Percentiles rank a stretch among this genome's conserved stretches.
Evolutionary conservation across 2,797 vertebrate species (phyloP).

Genomic region (Eremophila alpestris): DNA sequence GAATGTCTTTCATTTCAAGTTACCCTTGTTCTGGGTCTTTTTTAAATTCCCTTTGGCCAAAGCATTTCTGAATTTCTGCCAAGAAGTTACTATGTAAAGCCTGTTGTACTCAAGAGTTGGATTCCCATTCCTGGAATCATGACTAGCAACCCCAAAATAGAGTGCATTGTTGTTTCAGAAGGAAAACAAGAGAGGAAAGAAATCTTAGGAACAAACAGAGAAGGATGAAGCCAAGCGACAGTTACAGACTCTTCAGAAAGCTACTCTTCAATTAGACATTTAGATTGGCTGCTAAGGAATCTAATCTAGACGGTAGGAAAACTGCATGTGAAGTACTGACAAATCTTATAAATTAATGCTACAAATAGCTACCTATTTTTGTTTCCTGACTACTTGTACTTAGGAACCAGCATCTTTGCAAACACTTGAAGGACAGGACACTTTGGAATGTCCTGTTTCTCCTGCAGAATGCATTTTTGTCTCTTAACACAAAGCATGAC

Average conservation of each 20-base stretch:
- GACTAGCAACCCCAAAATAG: slow-evolving; percentile 74
- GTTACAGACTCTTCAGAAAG: slow-evolving; percentile 49
- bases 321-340: not conserved
- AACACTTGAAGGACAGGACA: not conserved
- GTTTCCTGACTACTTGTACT: slow-evolving; percentile 16
- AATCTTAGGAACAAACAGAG: slow-evolving; percentile 54
- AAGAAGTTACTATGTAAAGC: slow-evolving; percentile 73
- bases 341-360: slow-evolving; percentile 28
- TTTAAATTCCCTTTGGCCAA: slow-evolving; percentile 58
- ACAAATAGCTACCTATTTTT: slow-evolving; percentile 42
- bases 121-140: slow-evolving; percentile 73
- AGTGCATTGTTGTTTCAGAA: slow-evolving; percentile 69
- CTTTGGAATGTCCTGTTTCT: slow-evolving; percentile 29
- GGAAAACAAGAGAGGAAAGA: slow-evolving; percentile 62
- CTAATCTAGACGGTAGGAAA: slow-evolving; percentile 14
- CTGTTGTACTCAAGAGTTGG: slow-evolving; percentile 70
- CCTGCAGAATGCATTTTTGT: not conserved
- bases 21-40: slow-evolving; percentile 57
- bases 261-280: slow-evolving; percentile 33
- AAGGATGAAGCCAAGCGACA: slow-evolving; percentile 51
- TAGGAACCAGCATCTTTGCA: not conserved
- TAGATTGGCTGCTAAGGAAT: slow-evolving; percentile 6
- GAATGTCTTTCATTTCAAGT: slow-evolving; percentile 58
- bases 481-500: not conserved
- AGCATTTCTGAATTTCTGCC: slow-evolving; percentile 73